phyloP scores from a whole-genome alignment of 1,140 invertebrate genomes.

The Rhagoletis pomonella region DNA sequence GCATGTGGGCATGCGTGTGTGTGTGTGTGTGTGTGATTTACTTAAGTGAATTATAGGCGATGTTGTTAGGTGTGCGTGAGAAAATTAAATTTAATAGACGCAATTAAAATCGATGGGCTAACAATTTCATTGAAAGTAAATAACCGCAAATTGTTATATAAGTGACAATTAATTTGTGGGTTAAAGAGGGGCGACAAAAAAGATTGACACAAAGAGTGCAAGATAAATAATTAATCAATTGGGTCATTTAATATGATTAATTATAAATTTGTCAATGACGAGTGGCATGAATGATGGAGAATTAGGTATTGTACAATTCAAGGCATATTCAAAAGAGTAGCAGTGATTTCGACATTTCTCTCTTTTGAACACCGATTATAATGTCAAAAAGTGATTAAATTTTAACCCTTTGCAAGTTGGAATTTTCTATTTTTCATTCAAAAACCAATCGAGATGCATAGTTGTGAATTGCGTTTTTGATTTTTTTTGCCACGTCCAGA shows the following conservation, averaged over 20 bases:
- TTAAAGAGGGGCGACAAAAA: background rate
- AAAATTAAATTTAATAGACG: conserved; percentile 46
- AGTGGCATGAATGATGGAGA: background rate
- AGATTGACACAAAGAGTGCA: background rate
- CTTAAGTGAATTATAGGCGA: conserved; percentile 28
- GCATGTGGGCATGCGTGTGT: background rate
- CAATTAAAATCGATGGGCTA: conserved; percentile 48
- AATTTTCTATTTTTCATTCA: too few relatives aligned
- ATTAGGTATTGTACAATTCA: too few relatives aligned
- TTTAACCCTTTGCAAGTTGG: too few relatives aligned
- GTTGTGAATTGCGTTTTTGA: too few relatives aligned
- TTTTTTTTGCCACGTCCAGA: too few relatives aligned
- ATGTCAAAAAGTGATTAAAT: too few relatives aligned
- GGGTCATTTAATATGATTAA: too few relatives aligned
- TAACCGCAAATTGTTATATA: conserved; percentile 30
- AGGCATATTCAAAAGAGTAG: too few relatives aligned
- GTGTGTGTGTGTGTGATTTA: conserved; percentile 17
- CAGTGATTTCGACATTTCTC: too few relatives aligned
- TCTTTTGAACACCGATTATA: too few relatives aligned
- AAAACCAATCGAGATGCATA: too few relatives aligned
- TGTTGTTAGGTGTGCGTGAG: conserved; percentile 2
- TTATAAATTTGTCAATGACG: background rate
- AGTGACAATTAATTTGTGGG: conserved; percentile 29
- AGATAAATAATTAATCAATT: too few relatives aligned
- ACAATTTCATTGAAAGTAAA: conserved; percentile 45